phyloP scores from a whole-genome alignment of 1,140 invertebrate species.

The Galendromus occidentalis region DNA sequence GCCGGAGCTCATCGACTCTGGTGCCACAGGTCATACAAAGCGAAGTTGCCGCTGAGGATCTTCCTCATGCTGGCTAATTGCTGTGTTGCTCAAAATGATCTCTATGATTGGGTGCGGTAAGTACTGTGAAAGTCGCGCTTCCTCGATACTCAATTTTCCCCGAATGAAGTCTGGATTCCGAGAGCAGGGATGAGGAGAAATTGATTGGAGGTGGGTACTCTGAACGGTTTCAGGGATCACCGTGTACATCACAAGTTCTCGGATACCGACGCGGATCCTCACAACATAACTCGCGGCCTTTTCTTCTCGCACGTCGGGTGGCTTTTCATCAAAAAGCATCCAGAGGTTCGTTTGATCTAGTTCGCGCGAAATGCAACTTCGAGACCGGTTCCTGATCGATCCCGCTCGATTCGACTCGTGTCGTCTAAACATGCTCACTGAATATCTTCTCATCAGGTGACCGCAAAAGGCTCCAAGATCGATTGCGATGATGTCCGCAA shows the following conservation, averaged over 20 bases:
- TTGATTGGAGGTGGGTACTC: no score
- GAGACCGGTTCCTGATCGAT: no score
- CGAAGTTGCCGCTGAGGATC: conserved; percentile 16
- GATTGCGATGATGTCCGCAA: neutral
- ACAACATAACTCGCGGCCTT: conserved; percentile 55
- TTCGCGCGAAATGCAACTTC: no score
- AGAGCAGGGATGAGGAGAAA: no score
- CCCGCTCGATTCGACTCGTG: no score
- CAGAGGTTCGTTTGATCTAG: conserved; percentile 29
- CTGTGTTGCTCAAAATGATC: neutral
- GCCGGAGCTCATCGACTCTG: conserved; percentile 20
- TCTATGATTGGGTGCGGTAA: conserved; percentile 6
- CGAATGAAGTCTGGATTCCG: no score
- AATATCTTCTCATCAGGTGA: neutral
- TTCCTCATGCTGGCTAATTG: conserved; percentile 25
- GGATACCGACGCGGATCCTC: conserved; percentile 60
- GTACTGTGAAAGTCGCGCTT: no score
- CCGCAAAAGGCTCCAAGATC: neutral
- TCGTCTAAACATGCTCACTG: no score
- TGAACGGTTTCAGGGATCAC: conserved; percentile 38
- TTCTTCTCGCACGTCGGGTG: conserved; percentile 61
- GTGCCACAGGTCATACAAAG: conserved; percentile 21
- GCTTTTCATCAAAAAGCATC: conserved; percentile 53
- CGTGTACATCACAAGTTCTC: conserved; percentile 61
- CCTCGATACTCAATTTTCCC: no score